Base-by-base conservation (phyloP, 2,113 vertebrate species). In the Podiceps cristatus region DNA sequence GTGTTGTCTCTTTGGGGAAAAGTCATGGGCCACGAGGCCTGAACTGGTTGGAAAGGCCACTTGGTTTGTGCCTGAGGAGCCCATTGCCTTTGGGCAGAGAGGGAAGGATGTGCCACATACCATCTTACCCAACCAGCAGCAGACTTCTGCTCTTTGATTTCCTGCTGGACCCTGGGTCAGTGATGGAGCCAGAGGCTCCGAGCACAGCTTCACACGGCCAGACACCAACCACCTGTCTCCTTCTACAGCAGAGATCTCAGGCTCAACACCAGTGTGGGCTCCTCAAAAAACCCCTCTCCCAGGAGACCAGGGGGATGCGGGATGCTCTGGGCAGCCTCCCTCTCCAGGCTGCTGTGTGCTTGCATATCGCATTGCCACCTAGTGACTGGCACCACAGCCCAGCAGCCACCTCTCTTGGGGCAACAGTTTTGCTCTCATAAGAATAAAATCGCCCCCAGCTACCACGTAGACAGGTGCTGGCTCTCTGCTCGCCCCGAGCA, bases 391-490 rank as follows among this genome's bases (percentile, higher is more conserved):
- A 37, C 62, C 59, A 5, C 1, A 9, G 9, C 49, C 59, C 68
- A 44, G 78, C 63, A 73, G 28, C 47, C 66, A 29, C 33, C 73
- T 4, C 5, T 14, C 47, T 4, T 23, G 73, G 93, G 63, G 85
- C 75, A 69, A 40, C 11, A 45, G 8, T 13, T 44, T 40, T 67
- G 49, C 44, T 64, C 67, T 27, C 5, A 0, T 4, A 11, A 55
- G 44, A 44, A 31, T 16, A 53, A 68, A 53, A 37, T 23, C 13
- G 0, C 8, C 28, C 67, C 24, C 69, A 80, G 52, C 4, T 25
- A 23, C 10, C 0, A 0, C 64, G 14, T 1, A 13, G 45, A 5
- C 17, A 10, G 37, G 50, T 4, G 0, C 23, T 35, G 60, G 59
- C 42, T 45, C 19, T 33, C 69, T 45, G 59, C 53, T 73, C 2